These are phyloP conservation scores for Aleiodes sp. DNA, from an alignment of 1,140 invertebrate genomes.

Conservation along the genomic window DNA sequence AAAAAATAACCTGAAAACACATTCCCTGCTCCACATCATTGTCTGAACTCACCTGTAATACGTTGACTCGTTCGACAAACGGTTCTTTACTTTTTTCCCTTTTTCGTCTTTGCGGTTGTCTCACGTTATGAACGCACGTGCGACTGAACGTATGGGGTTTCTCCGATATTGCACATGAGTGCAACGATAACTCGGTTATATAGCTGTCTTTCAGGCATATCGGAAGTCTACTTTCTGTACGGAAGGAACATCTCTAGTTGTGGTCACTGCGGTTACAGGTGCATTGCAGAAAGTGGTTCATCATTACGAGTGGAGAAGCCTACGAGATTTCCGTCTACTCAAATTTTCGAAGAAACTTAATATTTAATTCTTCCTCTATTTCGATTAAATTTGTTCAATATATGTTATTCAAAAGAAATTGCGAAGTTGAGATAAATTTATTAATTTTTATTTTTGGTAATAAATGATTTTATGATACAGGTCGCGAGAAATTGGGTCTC, in stretches of 20 bases:
- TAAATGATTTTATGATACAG: no score
- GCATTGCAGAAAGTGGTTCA: slow-evolving; percentile 39
- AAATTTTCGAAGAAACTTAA: slow-evolving; percentile 24
- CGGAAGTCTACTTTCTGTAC: slow-evolving; percentile 40
- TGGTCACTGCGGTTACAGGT: slow-evolving; percentile 50
- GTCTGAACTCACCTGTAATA: no score
- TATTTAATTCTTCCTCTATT: no score
- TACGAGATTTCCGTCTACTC: neutral
- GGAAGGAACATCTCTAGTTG: slow-evolving; percentile 44
- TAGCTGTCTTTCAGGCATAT: slow-evolving; percentile 30
- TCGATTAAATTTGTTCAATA: no score
- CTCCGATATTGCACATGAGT: slow-evolving; percentile 24
- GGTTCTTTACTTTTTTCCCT: no score
- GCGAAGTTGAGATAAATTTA: no score
- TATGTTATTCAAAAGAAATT: no score
- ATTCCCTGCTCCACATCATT: no score
- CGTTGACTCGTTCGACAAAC: no score
- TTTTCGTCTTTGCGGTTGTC: slow-evolving; percentile 48
- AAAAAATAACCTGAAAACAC: no score
- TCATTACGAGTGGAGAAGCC: slow-evolving; percentile 31
- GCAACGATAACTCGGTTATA: slow-evolving; percentile 26
- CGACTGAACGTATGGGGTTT: slow-evolving; percentile 23
- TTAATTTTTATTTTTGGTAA: no score
- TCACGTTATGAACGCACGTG: slow-evolving; percentile 29
- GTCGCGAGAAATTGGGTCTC: no score